A percentile compares a stretch with the other conserved stretches of the same genome.
Conservation (phyloP, 2,888 invertebrate genomes). For the Ectemnius cavifrons region DNA sequence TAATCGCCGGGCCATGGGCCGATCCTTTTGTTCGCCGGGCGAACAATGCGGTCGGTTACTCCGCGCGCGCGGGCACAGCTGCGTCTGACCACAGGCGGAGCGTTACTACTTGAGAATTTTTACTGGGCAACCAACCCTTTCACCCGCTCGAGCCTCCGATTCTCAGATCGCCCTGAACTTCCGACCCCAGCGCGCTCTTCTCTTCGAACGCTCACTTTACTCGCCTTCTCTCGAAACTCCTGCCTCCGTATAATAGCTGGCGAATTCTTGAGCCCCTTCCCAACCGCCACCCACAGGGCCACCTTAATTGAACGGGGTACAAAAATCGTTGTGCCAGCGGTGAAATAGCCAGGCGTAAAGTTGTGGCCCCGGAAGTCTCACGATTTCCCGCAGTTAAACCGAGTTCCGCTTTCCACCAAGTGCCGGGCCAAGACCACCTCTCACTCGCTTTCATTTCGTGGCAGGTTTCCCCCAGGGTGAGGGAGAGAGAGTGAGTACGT, state of each 20-base stretch:
- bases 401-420: no score
- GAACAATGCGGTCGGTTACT: constrained; percentile 65
- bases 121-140: constrained; percentile 5
- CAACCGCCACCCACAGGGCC: background rate
- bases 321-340: background rate
- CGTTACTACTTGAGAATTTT: constrained; percentile 56
- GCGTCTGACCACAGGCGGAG: constrained; percentile 51
- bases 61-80: constrained; percentile 24
- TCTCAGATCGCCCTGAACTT: background rate
- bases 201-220: background rate
- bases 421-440: no score
- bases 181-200: background rate
- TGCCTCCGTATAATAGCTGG: no score
- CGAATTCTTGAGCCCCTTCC: no score
- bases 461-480: no score
- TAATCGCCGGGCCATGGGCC: constrained; percentile 67
- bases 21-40: constrained; percentile 67
- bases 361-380: no score
- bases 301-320: constrained; percentile 25
- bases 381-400: no score
- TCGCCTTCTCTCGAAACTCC: no score
- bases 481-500: no score
- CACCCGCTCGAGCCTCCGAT: constrained; percentile 12
- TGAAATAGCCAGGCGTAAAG: background rate
- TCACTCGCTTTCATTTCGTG: no score